Evolutionary conservation across 2,797 vertebrate genomes (phyloP).

Genomic region (Rhabdophis nuchalis): DNA sequence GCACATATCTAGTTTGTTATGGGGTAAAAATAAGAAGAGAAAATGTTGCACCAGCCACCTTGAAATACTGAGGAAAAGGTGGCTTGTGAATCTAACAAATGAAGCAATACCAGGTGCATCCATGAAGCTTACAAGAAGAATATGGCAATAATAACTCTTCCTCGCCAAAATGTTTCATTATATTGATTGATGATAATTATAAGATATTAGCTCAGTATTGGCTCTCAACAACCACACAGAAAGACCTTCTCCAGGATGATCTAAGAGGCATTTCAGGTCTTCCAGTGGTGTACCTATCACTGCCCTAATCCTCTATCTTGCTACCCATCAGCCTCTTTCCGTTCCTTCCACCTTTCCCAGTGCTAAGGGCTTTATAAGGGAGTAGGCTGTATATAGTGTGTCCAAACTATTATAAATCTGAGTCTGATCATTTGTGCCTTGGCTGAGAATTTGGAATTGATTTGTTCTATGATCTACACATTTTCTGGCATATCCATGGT

Average conservation of each 20-base stretch:
- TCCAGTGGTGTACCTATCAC: background rate
- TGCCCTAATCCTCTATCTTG: background rate
- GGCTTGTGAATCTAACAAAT: background rate
- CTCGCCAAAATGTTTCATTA: background rate
- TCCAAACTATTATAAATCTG: background rate
- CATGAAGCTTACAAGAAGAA: background rate
- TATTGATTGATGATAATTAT: background rate
- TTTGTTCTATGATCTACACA: background rate
- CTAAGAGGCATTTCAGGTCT: background rate
- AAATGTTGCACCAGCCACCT: background rate
- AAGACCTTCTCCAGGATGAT: background rate
- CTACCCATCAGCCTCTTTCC: background rate
- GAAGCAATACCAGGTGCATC: background rate
- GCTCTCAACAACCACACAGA: background rate
- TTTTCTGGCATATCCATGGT: background rate
- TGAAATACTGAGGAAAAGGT: background rate
- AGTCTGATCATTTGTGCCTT: background rate
- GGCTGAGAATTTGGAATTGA: background rate
- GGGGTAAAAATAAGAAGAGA: background rate
- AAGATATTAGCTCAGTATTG: background rate
- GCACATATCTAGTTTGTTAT: background rate
- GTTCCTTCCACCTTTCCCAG: background rate
- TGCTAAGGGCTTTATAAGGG: background rate
- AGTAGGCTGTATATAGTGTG: background rate
- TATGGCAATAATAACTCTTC: background rate